Percentiles rank a stretch among this genome's conserved stretches.
phyloP scores from a whole-genome alignment of 1,140 invertebrate genomes.

The Papilio machaon region DNA sequence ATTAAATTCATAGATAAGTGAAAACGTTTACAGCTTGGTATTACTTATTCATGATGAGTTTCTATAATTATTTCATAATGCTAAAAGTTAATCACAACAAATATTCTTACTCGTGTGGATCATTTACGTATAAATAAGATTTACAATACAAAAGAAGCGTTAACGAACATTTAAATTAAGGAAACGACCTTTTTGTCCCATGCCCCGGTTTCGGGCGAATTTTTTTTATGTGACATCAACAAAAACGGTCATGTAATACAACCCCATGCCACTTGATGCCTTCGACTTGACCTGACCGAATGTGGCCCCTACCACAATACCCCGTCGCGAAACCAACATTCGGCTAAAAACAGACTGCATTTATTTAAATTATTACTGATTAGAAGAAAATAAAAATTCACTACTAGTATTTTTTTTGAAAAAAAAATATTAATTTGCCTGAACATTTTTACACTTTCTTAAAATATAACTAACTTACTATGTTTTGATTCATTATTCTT shows the following conservation, averaged over 20 bases:
- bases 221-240: conserved; percentile 29
- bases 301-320: conserved; percentile 22
- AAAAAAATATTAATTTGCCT: too few relatives aligned
- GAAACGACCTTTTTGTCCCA: conserved; percentile 3
- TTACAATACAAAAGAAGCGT: not conserved
- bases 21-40: not conserved
- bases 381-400: not conserved
- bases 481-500: too few relatives aligned
- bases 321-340: not conserved
- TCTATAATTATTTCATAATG: not conserved
- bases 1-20: not conserved
- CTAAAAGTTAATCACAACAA: not conserved
- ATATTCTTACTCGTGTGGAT: not conserved
- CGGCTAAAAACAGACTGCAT: not conserved
- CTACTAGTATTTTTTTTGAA: too few relatives aligned
- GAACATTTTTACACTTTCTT: too few relatives aligned
- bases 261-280: conserved; percentile 27
- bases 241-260: conserved; percentile 30
- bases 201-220: not conserved
- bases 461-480: too few relatives aligned
- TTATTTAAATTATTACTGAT: not conserved
- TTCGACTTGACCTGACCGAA: conserved; percentile 34
- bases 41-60: not conserved
- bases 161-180: not conserved
- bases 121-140: not conserved